Evolutionary conservation across 2,113 vertebrate genomes (phyloP).

Genomic region (Tachycineta bicolor): DNA sequence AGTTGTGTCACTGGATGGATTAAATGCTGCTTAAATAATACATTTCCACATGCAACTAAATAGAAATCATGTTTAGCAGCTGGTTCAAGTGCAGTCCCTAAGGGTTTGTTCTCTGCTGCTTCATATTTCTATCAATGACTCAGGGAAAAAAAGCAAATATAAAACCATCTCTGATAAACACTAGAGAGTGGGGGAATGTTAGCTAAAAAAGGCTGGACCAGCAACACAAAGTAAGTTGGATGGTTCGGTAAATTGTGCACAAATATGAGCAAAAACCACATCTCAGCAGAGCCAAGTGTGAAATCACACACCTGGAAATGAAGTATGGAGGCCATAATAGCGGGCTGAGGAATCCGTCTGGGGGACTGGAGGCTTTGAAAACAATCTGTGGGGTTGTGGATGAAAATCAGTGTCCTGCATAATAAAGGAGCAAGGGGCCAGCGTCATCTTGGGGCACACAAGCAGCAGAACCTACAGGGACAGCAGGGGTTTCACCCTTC

Average conservation of each 20-base stretch:
- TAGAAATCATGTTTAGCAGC: not conserved
- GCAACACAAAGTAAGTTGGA: not conserved
- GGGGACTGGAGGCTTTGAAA: accelerated
- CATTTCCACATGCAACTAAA: not conserved
- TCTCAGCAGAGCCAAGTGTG: not conserved
- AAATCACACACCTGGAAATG: not conserved
- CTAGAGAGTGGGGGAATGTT: not conserved
- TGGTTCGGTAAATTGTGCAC: not conserved
- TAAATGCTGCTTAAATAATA: not conserved
- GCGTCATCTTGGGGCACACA: not conserved
- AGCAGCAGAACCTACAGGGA: not conserved
- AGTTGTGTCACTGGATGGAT: not conserved
- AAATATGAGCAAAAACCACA: not conserved
- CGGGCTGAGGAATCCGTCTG: not conserved
- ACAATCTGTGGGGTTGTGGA: not conserved
- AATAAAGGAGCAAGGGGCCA: not conserved
- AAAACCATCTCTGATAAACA: not conserved
- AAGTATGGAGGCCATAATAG: not conserved
- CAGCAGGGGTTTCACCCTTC: not conserved
- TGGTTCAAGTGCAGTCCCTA: not conserved
- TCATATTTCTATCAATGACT: not conserved
- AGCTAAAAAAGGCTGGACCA: not conserved
- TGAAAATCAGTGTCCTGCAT: not conserved
- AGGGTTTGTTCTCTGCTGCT: not conserved
- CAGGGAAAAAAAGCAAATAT: not conserved